Percentiles rank a stretch among this genome's conserved stretches.
Evolutionary conservation across 1,140 invertebrate species (phyloP).

Genomic region (Latrodectus geometricus): DNA sequence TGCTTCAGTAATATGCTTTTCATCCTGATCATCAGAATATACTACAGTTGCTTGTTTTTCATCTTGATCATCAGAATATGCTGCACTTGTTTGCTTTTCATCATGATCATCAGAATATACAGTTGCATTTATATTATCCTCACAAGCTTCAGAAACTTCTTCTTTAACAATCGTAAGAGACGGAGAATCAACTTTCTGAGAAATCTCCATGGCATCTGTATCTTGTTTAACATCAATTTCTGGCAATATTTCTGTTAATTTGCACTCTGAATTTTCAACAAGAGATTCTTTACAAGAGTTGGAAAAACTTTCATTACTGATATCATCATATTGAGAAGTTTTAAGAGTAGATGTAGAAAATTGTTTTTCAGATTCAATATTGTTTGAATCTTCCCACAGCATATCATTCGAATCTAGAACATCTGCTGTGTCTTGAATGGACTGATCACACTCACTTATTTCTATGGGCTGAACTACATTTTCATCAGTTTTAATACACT

Average conservation of each 20-base stretch:
- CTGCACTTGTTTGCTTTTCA: background rate
- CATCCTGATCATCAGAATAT: background rate
- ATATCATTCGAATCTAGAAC: conserved; percentile 17
- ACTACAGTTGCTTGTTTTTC: too few species aligned
- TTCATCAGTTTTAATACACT: background rate
- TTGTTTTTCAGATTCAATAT: background rate
- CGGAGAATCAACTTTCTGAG: background rate
- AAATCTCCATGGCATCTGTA: background rate
- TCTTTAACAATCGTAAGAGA: background rate
- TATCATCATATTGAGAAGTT: conserved; percentile 40
- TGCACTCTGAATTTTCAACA: background rate
- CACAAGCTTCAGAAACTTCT: background rate
- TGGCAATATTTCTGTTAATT: background rate
- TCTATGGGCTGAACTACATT: background rate
- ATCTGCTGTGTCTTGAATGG: conserved; percentile 30
- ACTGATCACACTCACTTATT: background rate
- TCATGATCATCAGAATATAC: background rate
- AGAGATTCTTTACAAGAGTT: conserved; percentile 32
- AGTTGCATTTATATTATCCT: background rate
- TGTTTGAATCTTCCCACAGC: conserved; percentile 34
- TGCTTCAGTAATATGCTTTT: background rate
- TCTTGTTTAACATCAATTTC: background rate
- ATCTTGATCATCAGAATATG: background rate
- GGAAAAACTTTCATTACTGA: conserved; percentile 50
- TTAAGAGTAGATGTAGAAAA: conserved; percentile 4